Evolutionary conservation across 2,797 vertebrate species (phyloP).

Genomic region (Ceyx erithaca): DNA sequence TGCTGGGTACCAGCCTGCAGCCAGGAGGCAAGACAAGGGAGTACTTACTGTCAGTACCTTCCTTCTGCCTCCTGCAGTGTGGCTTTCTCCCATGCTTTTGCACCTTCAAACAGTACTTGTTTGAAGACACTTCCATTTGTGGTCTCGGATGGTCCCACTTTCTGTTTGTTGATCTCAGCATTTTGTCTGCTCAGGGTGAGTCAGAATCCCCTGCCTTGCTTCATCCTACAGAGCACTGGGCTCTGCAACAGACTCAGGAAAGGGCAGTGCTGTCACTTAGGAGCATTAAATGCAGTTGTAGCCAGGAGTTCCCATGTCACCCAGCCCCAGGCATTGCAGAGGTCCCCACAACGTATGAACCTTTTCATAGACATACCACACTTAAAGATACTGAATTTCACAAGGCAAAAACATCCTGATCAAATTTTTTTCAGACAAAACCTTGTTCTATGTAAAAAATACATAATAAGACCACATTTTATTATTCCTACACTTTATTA

Average conservation of each 20-base stretch:
- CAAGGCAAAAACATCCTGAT: background rate
- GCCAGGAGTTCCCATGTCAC: background rate
- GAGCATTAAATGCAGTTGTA: fast-evolving
- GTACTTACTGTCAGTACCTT: background rate
- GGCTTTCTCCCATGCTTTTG: fast-evolving
- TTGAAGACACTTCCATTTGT: too few species aligned
- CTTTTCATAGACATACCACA: background rate
- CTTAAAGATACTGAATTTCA: background rate
- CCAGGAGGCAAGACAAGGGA: background rate
- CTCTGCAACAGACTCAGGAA: fast-evolving
- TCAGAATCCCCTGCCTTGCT: background rate
- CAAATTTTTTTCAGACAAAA: background rate
- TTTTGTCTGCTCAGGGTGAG: background rate
- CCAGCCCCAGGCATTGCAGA: background rate
- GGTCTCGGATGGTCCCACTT: background rate
- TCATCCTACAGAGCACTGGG: background rate
- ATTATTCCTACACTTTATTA: background rate
- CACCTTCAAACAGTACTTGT: background rate
- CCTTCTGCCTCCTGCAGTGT: background rate
- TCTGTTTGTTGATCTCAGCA: fast-evolving
- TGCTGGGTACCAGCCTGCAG: background rate
- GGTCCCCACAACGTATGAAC: background rate
- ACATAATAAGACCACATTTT: background rate
- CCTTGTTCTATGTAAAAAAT: background rate
- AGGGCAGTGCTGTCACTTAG: fast-evolving